Evolutionary conservation across 2,113 vertebrate genomes (phyloP).

Genomic region (Puntigrus tetrazona): DNA sequence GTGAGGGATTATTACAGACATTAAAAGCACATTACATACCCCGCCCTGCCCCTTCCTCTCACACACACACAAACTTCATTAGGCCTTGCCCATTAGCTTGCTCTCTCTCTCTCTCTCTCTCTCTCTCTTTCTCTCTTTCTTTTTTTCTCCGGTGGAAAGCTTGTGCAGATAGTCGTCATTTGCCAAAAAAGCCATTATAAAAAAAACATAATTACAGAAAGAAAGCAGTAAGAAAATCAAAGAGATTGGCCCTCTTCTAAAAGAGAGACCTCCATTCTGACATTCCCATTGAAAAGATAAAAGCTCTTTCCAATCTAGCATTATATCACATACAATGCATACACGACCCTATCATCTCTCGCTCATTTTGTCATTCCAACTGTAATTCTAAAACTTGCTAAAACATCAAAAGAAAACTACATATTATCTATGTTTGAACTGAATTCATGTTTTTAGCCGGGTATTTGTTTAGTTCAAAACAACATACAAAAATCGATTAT

Average conservation of each 20-base stretch:
- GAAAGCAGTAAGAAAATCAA: slow-evolving; percentile 48
- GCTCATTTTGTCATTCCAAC: neutral
- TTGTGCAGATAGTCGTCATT: slow-evolving; percentile 64
- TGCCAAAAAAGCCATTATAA: slow-evolving; percentile 68
- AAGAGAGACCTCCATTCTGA: slow-evolving; percentile 40
- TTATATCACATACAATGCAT: slow-evolving; percentile 51
- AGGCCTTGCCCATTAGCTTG: slow-evolving; percentile 54
- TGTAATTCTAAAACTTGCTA: slow-evolving; percentile 1
- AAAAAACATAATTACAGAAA: slow-evolving; percentile 72
- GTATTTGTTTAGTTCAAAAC: neutral
- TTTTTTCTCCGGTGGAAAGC: neutral
- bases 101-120: slow-evolving; percentile 57
- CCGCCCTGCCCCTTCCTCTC: slow-evolving; percentile 66
- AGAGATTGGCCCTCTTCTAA: slow-evolving; percentile 45
- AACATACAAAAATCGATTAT: neutral
- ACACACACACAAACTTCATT: slow-evolving; percentile 68
- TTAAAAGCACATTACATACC: slow-evolving; percentile 80
- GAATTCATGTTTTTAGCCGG: neutral
- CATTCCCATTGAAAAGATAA: slow-evolving; percentile 50
- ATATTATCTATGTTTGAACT: neutral
- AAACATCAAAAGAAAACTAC: neutral
- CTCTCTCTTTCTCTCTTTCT: slow-evolving; percentile 30
- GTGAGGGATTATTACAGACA: slow-evolving; percentile 76
- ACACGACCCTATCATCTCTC: slow-evolving; percentile 41
- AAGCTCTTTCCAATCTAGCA: slow-evolving; percentile 44